Evolutionary conservation across 2,797 vertebrate genomes (phyloP).

Genomic region (Leuciscus waleckii): DNA sequence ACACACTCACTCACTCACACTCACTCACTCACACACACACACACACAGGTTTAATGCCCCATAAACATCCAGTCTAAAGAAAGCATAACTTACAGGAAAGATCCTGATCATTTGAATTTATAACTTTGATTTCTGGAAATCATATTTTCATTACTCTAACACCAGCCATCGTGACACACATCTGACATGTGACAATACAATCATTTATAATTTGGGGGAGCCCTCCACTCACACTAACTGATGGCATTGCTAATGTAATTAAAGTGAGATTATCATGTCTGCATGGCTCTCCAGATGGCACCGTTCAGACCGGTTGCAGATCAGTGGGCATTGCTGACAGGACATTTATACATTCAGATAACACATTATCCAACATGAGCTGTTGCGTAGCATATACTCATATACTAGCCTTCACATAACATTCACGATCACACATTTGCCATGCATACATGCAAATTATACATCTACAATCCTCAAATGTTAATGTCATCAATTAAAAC

Average conservation of each 20-base stretch:
- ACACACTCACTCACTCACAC: too few species aligned
- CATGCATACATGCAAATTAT: not conserved
- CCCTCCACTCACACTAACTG: constrained; percentile 85
- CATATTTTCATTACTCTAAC: constrained; percentile 81
- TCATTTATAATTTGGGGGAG: constrained; percentile 88
- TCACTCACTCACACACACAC: too few species aligned
- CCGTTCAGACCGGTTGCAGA: constrained; percentile 78
- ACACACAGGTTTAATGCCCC: not conserved
- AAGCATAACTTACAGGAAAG: not conserved
- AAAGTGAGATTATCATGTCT: constrained; percentile 89
- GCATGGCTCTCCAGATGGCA: constrained; percentile 87
- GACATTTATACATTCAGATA: constrained; percentile 27
- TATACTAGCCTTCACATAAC: not conserved
- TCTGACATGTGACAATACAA: constrained; percentile 86
- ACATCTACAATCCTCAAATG: not conserved
- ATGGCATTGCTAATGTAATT: constrained; percentile 90
- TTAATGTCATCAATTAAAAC: not conserved
- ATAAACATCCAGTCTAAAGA: not conserved
- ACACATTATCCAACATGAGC: not conserved
- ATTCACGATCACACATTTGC: not conserved
- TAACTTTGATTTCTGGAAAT: not conserved
- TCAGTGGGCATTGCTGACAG: constrained; percentile 81
- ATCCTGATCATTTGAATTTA: not conserved
- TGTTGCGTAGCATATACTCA: too few species aligned
- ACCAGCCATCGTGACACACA: constrained; percentile 81